Base-by-base conservation (phyloP, 2,888 invertebrate species). In the Drosophila paracracens region DNA sequence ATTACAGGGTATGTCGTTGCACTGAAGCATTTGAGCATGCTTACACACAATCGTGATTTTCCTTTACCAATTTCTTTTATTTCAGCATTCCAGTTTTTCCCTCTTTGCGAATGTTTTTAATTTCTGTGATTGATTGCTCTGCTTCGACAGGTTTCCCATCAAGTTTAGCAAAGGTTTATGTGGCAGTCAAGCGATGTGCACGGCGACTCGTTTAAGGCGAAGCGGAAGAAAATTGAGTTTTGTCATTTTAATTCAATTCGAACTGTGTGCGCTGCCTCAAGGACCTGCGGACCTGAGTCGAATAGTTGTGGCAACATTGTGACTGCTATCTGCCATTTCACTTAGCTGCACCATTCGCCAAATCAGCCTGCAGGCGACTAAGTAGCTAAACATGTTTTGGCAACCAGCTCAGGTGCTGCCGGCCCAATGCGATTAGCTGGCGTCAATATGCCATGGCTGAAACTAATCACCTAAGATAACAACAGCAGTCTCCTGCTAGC, bases 81-180 rank as follows among this genome's bases (percentile, higher is more conserved):
- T 53, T 50, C 36, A 66, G 36, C 66, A 53, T 58, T 68, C 38
- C 56, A 43, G 58, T 59, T 50, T 36, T 27, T 31, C 57, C 16
- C 43, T 51, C 40, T 61, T 52, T 61, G 64, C 60, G 74, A 76
- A 61, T 71, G 61, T 70, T 79, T 82, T 83, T 73, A 68, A 82
- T 76, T 83, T 76, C 67, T 79, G 57, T 77, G 74, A 83, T 82
- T 83, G 79, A 82, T 82, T 77, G 70, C 63, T 57, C 48, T 51
- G 52, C 57, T 52, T 27, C 60, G 25, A 29, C 38, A 33, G 61
- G 50, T 11, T 51, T 52, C 31, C 4, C n/a, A 36, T 31, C 16
- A 21, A 10, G 43, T 16, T 38, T 38, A 0, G 11, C 25, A 11
- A n/a, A 40, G 31, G 10, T 13, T 38, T 35, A 21, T 40, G 54